Base-by-base conservation (phyloP, 1,140 invertebrate genomes). In the Orius laevigatus region DNA sequence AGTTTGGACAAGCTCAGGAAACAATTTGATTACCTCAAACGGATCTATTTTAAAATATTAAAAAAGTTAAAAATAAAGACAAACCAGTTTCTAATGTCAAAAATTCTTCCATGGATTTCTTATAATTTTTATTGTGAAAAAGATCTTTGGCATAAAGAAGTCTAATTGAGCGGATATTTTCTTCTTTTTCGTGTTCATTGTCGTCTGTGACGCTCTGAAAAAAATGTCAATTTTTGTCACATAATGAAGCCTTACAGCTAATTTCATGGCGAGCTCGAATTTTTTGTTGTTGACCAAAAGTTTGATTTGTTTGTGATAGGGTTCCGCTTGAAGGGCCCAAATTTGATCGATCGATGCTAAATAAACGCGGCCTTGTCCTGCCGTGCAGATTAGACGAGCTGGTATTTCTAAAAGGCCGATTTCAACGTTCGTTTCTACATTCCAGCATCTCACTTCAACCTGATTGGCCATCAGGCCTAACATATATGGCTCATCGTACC, bases 21-120 rank as follows among this genome's bases (percentile, higher is more conserved):
- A 96, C 9, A 97, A 64, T 50, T 86, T 79, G 56, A 96, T 96
- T 0, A 97, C 91, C 64, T 94, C 85, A 45, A 85, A 86, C 0
- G 91, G 88, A 71, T 96, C 89, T 74, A 57, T 36, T 25, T 43
- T n/a, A 49, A 43, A 43, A 34, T 1, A 34, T 20, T 20, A 3
- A 20, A 19, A 16, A 15, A 43, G 31, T 46, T 11, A 25, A n/a
- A 39, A 12, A 15, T 32, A 12, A 20, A 10, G 18, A 48, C 19
- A 9, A 59, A 75, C 73, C 73, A 35, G 87, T 94, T 46, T 79
- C 77, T 5, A 95, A 64, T 62, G 87, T 81, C 5, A 81, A 70
- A 66, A 96, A 97, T 57, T 93, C 76, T 50, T 81, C 75, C 84
- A 97, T 89, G 0, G 92, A 86, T 55, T 86, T 80, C 36, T 80